Evolutionary conservation across 2,888 invertebrate species (phyloP).

Genomic region (Eristalinus aeneus): DNA sequence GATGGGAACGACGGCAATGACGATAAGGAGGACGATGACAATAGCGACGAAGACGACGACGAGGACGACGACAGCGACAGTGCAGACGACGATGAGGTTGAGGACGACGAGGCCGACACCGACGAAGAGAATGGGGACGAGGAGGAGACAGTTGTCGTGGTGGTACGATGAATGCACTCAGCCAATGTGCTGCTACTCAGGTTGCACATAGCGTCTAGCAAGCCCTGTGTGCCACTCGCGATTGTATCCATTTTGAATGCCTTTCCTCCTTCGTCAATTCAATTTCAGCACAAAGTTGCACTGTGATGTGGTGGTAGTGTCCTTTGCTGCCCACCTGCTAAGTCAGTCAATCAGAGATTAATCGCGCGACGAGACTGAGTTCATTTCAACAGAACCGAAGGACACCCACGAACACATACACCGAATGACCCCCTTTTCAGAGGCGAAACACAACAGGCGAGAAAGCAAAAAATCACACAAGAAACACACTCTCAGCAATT

Average conservation of each 20-base stretch:
- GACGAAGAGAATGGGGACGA: slow-evolving; percentile 16
- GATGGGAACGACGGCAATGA: slow-evolving; percentile 4
- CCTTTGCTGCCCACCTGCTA: slow-evolving; percentile 6
- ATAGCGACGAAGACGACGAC: slow-evolving; percentile 3
- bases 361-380: slow-evolving; percentile 45
- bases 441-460: no score
- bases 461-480: background rate
- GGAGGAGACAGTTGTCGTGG: slow-evolving; percentile 50
- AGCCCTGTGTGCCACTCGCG: slow-evolving; percentile 35
- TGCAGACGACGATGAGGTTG: background rate
- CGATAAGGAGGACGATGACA: slow-evolving; percentile 32
- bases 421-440: background rate
- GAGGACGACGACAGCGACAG: background rate
- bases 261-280: background rate
- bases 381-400: slow-evolving; percentile 26
- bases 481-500: background rate
- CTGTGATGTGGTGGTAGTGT: background rate
- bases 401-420: background rate
- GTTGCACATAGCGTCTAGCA: slow-evolving; percentile 66
- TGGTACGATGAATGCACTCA: slow-evolving; percentile 65
- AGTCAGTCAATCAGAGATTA: slow-evolving; percentile 3
- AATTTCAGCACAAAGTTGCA: slow-evolving; percentile 13
- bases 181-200: slow-evolving; percentile 65
- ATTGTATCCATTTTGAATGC: slow-evolving; percentile 47
- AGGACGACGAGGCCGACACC: slow-evolving; percentile 18